phyloP scores from a whole-genome alignment of 2,888 invertebrate genomes.

The Eristalinus sepulchralis region DNA sequence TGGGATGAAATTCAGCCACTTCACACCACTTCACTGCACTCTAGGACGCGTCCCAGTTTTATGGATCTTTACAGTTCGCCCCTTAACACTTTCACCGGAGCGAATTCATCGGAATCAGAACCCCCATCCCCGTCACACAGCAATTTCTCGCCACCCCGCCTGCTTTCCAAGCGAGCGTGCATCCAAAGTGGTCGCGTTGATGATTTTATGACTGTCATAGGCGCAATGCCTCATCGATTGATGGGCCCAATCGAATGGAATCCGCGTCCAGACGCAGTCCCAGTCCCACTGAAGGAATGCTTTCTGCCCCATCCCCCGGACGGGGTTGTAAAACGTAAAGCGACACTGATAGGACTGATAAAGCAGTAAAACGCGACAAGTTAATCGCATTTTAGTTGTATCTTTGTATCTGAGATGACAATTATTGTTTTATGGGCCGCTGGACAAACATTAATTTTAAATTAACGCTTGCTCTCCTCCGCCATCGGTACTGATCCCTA shows the following conservation, averaged over 20 bases:
- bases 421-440: slow-evolving; percentile 41
- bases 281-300: neutral
- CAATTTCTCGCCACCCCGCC: too few species aligned
- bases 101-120: neutral
- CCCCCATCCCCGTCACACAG: neutral
- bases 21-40: neutral
- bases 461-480: slow-evolving; percentile 35
- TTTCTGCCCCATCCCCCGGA: slow-evolving; percentile 4
- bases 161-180: neutral
- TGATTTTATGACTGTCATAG: slow-evolving; percentile 17
- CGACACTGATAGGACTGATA: slow-evolving; percentile 43
- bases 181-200: neutral
- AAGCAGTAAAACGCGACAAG: slow-evolving; percentile 45
- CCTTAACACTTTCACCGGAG: slow-evolving; percentile 16
- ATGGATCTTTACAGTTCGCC: slow-evolving; percentile 1
- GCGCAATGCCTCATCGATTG: slow-evolving; percentile 11
- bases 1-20: slow-evolving; percentile 14
- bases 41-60: slow-evolving; percentile 8
- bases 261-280: neutral
- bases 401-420: slow-evolving; percentile 28
- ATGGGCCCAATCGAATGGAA: neutral
- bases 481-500: neutral
- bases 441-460: slow-evolving; percentile 41
- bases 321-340: slow-evolving; percentile 38
- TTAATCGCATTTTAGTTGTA: slow-evolving; percentile 58